Base-by-base conservation (phyloP, 2,888 invertebrate species). In the Patella caerulea region DNA sequence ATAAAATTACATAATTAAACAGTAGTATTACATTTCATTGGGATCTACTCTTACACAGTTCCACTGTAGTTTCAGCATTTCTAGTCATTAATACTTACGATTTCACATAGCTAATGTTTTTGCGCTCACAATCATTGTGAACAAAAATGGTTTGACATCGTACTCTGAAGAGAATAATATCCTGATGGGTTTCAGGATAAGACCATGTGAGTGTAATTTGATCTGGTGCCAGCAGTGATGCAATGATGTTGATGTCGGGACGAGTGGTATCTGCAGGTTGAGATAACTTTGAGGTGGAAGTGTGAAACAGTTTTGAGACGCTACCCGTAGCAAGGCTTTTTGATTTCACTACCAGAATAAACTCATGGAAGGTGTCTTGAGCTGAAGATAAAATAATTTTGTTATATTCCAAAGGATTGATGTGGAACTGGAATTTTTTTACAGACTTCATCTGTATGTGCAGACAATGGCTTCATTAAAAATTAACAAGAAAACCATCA, bases 351-450 rank as follows among this genome's bases (percentile, higher is more conserved):
- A 65, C 65, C 65, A 65, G 65, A 65, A 65, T 24, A 65, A 65
- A 65, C 65, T 65, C 65, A 65, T 65, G 65, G 65, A 65, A 65
- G 65, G 19, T 65, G 65, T 65, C 24, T 65, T 65, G 65, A 65
- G 65, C 65, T 65, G 65, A 65, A 65, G 19, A 15, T 2, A 65
- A 65, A 65, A 65, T 12, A 19, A 65, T 45, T 45, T 45, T 45
- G 45, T 45, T 45, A 45, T 9, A 45, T 9, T 45, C 7, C 9
- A 9, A 34, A 5, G 34, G 34, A 34, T 4, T 5, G 34, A 34
- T 34, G 34, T 34, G 34, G 34, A 5, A 34, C 34, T 34, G 34
- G 34, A 34, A 34, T 34, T 4, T 34, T 4, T 34, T 34, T 34
- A 5, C 34, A 4, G 34, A 34, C 34, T 34, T 34, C 34, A 34